Conservation (phyloP, 2,113 vertebrate species). For the Cyprinodon brontotheroides region DNA sequence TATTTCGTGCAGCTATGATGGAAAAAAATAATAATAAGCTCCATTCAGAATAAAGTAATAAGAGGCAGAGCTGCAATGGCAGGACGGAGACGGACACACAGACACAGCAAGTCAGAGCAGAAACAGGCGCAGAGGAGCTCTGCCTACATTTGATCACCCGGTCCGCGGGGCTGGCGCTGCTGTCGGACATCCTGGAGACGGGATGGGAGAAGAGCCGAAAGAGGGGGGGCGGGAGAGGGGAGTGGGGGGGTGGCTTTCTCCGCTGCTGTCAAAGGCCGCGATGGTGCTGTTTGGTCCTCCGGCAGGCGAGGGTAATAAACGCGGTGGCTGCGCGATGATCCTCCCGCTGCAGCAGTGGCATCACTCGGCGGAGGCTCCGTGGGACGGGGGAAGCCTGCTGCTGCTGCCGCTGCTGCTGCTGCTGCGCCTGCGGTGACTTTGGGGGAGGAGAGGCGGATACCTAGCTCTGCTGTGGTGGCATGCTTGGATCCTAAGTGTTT, state of each 20-base stretch:
- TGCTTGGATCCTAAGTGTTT: slow-evolving; percentile 51
- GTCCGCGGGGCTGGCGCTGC: slow-evolving; percentile 77
- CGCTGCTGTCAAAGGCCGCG: slow-evolving; percentile 71
- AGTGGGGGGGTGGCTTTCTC: neutral
- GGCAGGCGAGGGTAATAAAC: slow-evolving; percentile 47
- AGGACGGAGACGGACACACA: slow-evolving; percentile 37
- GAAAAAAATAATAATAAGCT: slow-evolving; percentile 4
- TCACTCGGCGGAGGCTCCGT: slow-evolving; percentile 76
- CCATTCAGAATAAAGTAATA: neutral
- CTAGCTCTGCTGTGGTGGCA: slow-evolving; percentile 57
- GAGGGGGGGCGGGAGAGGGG: slow-evolving; percentile 3
- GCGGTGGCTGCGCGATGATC: slow-evolving; percentile 65
- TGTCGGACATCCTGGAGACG: slow-evolving; percentile 81
- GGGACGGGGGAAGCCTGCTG: slow-evolving; percentile 70
- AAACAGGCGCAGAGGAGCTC: slow-evolving; percentile 44
- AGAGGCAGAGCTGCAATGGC: slow-evolving; percentile 36
- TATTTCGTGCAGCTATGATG: slow-evolving; percentile 36
- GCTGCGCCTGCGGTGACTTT: slow-evolving; percentile 63
- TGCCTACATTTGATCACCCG: slow-evolving; percentile 83
- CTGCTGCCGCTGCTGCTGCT: slow-evolving; percentile 50
- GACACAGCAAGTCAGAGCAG: slow-evolving; percentile 13
- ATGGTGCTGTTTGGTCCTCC: slow-evolving; percentile 55
- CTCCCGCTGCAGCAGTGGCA: slow-evolving; percentile 72
- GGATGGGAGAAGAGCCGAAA: slow-evolving; percentile 58
- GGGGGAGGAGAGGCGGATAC: slow-evolving; percentile 58